These are phyloP conservation scores for Tapirus terrestris DNA, from an alignment of 2,113 vertebrate species.

Conservation along the genomic window DNA sequence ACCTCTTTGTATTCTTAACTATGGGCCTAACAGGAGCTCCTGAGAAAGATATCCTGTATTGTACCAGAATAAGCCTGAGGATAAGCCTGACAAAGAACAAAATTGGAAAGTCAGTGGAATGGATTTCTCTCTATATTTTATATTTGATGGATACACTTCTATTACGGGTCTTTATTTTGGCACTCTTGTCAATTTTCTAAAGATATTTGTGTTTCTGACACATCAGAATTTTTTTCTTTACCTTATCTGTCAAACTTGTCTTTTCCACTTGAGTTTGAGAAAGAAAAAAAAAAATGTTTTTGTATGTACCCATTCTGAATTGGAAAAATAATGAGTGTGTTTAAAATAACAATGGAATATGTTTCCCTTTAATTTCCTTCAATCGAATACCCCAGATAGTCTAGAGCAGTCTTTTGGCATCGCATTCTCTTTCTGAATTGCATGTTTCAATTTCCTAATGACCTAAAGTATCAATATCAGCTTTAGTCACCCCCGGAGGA, in stretches of 20 bases:
- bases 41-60: background rate
- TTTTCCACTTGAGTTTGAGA: background rate
- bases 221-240: conserved; percentile 41
- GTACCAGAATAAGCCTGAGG: background rate
- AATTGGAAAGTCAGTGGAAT: conserved; percentile 32
- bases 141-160: conserved; percentile 42
- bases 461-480: background rate
- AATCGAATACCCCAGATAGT: background rate
- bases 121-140: background rate
- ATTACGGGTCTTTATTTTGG: conserved; percentile 33
- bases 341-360: conserved; percentile 19
- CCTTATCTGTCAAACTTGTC: conserved; percentile 5
- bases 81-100: conserved; percentile 33
- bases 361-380: background rate
- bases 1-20: conserved; percentile 56
- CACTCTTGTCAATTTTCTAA: conserved; percentile 47
- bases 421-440: background rate
- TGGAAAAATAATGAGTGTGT: background rate
- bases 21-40: background rate
- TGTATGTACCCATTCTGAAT: background rate
- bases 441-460: background rate
- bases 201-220: conserved; percentile 46
- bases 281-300: background rate
- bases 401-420: background rate
- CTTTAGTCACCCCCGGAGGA: background rate